Evolutionary conservation across 2,888 invertebrate genomes (phyloP).

Genomic region (Antheraea yamamai): DNA sequence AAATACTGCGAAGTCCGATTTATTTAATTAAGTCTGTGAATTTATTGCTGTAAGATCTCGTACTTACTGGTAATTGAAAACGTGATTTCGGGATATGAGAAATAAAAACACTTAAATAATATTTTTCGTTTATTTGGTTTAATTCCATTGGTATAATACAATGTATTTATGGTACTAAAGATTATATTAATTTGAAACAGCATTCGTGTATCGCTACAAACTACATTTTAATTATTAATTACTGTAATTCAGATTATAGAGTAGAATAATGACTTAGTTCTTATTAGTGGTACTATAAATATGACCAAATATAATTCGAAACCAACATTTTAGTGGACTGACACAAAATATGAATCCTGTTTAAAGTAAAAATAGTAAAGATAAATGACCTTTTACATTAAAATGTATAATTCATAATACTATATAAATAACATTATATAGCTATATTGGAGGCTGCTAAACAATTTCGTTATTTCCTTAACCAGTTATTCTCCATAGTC

Average conservation of each 20-base stretch:
- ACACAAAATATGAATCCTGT: background rate
- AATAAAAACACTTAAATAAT: background rate
- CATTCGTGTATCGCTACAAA: background rate
- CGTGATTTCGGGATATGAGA: background rate
- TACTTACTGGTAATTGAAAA: background rate
- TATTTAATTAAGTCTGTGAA: background rate
- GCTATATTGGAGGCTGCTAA: background rate
- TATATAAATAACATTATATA: background rate
- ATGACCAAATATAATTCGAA: background rate
- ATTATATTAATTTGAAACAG: constrained; percentile 1
- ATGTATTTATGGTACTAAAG: constrained; percentile 13
- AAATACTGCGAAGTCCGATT: background rate
- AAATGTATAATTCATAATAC: background rate
- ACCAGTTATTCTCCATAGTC: background rate
- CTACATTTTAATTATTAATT: constrained; percentile 12
- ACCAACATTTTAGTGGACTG: background rate
- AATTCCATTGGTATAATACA: constrained; percentile 52
- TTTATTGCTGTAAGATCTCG: background rate
- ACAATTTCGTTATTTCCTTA: background rate
- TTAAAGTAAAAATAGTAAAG: background rate
- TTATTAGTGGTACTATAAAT: background rate
- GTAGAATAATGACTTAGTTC: background rate
- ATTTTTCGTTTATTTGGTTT: constrained; percentile 54
- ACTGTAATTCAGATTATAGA: background rate
- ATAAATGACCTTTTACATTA: background rate